phyloP scores from a whole-genome alignment of 2,888 invertebrate genomes.

The Sinhomidia bicolor region DNA sequence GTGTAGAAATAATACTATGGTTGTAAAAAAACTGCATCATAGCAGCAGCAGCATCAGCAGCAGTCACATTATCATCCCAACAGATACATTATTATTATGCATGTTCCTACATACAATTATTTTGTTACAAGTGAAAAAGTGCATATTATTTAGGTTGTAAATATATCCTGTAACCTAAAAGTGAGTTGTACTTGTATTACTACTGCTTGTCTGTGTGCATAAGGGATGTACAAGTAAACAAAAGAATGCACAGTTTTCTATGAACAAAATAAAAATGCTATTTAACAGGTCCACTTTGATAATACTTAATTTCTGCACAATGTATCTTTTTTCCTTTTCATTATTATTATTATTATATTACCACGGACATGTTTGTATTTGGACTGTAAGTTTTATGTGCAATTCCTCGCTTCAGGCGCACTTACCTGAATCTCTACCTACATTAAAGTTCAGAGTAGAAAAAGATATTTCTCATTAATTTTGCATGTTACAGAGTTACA shows the following conservation, averaged over 20 bases:
- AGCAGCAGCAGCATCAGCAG: conserved; percentile 23
- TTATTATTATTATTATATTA: too few species aligned
- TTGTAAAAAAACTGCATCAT: conserved; percentile 23
- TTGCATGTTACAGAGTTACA: background rate
- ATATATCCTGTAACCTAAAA: conserved; percentile 58
- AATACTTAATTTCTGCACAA: conserved; percentile 28
- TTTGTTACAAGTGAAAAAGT: conserved; percentile 7
- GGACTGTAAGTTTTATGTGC: conserved; percentile 26
- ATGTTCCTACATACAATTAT: conserved; percentile 15
- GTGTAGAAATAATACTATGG: too few species aligned
- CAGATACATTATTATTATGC: conserved; percentile 32
- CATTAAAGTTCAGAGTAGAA: background rate
- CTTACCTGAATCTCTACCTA: background rate
- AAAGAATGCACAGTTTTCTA: conserved; percentile 8
- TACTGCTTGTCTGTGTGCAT: too few species aligned
- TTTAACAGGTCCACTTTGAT: conserved; percentile 66
- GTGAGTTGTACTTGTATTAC: background rate
- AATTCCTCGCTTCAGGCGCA: background rate
- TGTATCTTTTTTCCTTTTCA: conserved; percentile 39
- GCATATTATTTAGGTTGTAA: background rate
- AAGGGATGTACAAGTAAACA: background rate
- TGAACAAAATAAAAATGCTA: conserved; percentile 47
- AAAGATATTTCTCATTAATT: conserved; percentile 9
- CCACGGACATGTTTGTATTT: conserved; percentile 41
- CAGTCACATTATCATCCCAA: conserved; percentile 24